Percentiles rank a stretch among this genome's conserved stretches.
These are phyloP conservation scores for Oscheius sp. DNA, from an alignment of 2,888 invertebrate species.

Conservation along the genomic window DNA sequence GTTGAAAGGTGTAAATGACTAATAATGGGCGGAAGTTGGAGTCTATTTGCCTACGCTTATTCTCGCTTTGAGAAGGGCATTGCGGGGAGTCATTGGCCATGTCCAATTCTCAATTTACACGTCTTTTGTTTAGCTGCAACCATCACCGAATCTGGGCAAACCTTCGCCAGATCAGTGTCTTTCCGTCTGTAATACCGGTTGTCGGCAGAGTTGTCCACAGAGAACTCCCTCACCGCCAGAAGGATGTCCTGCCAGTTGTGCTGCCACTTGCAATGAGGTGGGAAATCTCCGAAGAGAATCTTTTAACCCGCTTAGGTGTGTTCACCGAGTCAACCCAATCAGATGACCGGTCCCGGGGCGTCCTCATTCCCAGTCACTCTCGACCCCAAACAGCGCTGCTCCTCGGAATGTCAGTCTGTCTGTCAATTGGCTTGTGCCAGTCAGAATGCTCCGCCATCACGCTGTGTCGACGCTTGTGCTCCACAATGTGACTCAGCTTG, in stretches of 20 bases:
- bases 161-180: conserved; percentile 37
- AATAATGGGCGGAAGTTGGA: too few species aligned
- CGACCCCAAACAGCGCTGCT: conserved; percentile 56
- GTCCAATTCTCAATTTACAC: background rate
- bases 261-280: conserved; percentile 49
- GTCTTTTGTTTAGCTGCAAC: background rate
- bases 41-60: too few species aligned
- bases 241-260: conserved; percentile 48
- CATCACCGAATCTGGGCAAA: background rate
- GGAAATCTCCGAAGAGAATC: background rate
- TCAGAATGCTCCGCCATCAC: conserved; percentile 45
- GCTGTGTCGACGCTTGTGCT: conserved; percentile 51
- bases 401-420: conserved; percentile 55
- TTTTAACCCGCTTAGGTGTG: conserved; percentile 40
- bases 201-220: conserved; percentile 45
- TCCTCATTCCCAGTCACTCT: conserved; percentile 50
- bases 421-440: conserved; percentile 54
- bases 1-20: too few species aligned
- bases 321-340: conserved; percentile 42
- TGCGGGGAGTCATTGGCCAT: background rate
- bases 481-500: conserved; percentile 54
- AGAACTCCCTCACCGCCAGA: conserved; percentile 42
- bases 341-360: conserved; percentile 41
- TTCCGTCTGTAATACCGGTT: conserved; percentile 50
- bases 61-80: background rate